These are phyloP conservation scores for Papilio glaucus DNA, from an alignment of 1,140 invertebrate species.

Conservation along the genomic window DNA sequence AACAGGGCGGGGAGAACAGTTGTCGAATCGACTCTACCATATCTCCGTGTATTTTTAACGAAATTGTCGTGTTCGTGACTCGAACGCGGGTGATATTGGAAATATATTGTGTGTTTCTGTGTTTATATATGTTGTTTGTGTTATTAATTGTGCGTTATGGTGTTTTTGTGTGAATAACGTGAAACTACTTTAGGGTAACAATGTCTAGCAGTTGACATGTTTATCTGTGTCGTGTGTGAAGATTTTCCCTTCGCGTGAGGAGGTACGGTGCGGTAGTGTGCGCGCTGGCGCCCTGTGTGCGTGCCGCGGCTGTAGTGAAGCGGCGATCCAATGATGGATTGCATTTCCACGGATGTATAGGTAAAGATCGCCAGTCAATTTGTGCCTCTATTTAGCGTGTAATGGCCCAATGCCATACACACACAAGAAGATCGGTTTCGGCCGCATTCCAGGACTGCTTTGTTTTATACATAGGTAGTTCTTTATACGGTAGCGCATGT, in stretches of 20 bases:
- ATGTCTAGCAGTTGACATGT: slow-evolving; percentile 83
- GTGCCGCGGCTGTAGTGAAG: slow-evolving; percentile 67
- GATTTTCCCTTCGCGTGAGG: slow-evolving; percentile 83
- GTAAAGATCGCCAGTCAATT: slow-evolving; percentile 72
- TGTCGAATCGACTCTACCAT: slow-evolving; percentile 74
- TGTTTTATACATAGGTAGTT: slow-evolving; percentile 56
- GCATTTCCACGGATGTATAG: slow-evolving; percentile 81
- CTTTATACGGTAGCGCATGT: slow-evolving; percentile 57
- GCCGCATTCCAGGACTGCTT: slow-evolving; percentile 52
- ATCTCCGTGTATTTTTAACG: slow-evolving; percentile 79
- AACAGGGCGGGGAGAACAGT: slow-evolving; percentile 82
- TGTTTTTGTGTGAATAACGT: slow-evolving; percentile 80
- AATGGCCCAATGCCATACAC: slow-evolving; percentile 46
- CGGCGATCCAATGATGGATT: slow-evolving; percentile 80
- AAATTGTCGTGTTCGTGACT: slow-evolving; percentile 73
- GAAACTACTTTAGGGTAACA: slow-evolving; percentile 81
- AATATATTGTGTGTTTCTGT: slow-evolving; percentile 78
- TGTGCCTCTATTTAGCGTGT: slow-evolving; percentile 49
- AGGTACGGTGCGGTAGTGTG: slow-evolving; percentile 75
- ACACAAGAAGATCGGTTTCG: slow-evolving; percentile 44
- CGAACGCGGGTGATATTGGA: slow-evolving; percentile 76
- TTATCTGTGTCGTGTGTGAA: slow-evolving; percentile 83
- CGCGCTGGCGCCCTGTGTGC: slow-evolving; percentile 67
- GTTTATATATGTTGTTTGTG: slow-evolving; percentile 75
- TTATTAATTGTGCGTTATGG: slow-evolving; percentile 74